Conservation (phyloP, 2,888 invertebrate genomes). For the Halictus ligatus region DNA sequence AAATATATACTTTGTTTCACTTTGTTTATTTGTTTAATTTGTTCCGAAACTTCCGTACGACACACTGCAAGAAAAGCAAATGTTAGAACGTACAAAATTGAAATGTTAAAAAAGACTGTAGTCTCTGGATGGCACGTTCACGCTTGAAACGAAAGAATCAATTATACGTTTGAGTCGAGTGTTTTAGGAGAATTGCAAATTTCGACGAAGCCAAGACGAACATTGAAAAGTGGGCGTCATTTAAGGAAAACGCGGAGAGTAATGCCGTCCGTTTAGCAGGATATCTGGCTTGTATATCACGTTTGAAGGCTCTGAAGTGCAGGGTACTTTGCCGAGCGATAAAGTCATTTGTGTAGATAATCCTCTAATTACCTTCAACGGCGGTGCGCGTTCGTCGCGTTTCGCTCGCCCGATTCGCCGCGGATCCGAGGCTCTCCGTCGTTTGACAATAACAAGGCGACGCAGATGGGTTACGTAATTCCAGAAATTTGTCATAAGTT, state of each 20-base stretch:
- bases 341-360: conserved; percentile 22
- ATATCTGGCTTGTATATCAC: conserved; percentile 20
- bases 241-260: background rate
- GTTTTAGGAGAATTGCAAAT: background rate
- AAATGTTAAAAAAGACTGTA: background rate
- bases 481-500: conserved; percentile 52
- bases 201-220: background rate
- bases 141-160: background rate
- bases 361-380: conserved; percentile 16
- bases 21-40: too few species aligned
- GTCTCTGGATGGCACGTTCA: background rate
- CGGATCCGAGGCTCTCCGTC: background rate
- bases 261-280: background rate
- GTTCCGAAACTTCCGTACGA: background rate
- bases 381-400: background rate
- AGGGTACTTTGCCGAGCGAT: background rate
- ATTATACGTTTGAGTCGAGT: background rate
- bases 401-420: conserved; percentile 14
- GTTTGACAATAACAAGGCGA: conserved; percentile 53
- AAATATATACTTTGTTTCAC: too few species aligned
- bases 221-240: background rate
- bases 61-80: background rate
- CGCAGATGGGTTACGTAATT: conserved; percentile 62
- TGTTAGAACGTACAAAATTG: background rate
- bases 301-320: conserved; percentile 17